Percentiles rank a stretch among this genome's conserved stretches.
Conservation (phyloP, 2,888 invertebrate species). For the Hartigia nigra region DNA sequence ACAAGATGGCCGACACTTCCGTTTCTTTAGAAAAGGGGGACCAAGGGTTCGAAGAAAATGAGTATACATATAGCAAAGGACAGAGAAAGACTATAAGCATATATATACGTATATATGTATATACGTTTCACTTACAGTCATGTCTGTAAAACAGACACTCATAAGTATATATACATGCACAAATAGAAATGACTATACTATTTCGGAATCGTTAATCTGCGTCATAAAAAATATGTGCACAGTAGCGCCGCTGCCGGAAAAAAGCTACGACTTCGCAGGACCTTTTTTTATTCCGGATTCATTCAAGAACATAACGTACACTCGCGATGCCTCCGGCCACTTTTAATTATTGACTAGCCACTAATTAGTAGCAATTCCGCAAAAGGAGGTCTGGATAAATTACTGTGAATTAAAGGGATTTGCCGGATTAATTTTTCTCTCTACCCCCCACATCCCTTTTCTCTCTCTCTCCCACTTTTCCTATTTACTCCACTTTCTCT, state of each 20-base stretch:
- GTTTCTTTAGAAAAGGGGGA: not conserved
- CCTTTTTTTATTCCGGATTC: not conserved
- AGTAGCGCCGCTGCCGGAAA: not conserved
- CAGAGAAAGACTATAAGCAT: no score
- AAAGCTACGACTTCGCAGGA: not conserved
- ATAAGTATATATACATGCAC: no score
- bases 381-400: not conserved
- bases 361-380: not conserved
- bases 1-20: not conserved
- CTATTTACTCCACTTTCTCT: not conserved
- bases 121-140: no score
- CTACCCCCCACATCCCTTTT: not conserved
- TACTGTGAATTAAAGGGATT: not conserved
- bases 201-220: not conserved
- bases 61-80: no score
- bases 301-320: not conserved
- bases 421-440: not conserved
- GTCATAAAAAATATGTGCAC: not conserved
- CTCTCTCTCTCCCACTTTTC: not conserved
- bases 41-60: not conserved
- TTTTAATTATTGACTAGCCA: not conserved
- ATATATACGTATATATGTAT: no score
- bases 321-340: not conserved
- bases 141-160: no score
- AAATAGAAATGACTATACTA: not conserved